Base-by-base conservation (phyloP, 2,888 invertebrate species). In the Beris morrisii region DNA sequence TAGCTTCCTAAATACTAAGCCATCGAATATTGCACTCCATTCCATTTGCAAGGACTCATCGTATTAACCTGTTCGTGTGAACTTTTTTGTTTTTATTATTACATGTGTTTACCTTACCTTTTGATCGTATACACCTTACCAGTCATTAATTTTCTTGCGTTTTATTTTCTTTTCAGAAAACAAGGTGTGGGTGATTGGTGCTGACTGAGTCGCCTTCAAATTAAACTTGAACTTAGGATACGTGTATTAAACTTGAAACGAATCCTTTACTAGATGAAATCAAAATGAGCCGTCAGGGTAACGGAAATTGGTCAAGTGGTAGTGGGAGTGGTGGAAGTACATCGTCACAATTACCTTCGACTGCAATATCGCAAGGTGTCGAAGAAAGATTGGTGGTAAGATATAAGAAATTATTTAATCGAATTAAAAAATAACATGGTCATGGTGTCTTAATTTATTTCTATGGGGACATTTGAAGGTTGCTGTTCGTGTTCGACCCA, bases 401-500 rank as follows among this genome's bases (percentile, higher is more conserved):
- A 67, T 31, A 4, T 31, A 4, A 53, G 22, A 53, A 28, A 32
- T 22, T 1, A 56, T 13, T n/a, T 12, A 22, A 30, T 46, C 12
- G 28, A 48, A 11, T 22, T 12, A 59, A 48, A 11, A 48, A 30
- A 6, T 63, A 11, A 30, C n/a, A 12, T 28, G 46, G 28, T 58
- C n/a, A 7, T 45, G 2, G 6, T 46, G 31, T 43, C 38, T 3
- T 3, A 43, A 44, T 7, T 15, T 15, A n/a, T 15, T 15, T 30
- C 13, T n/a, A 53, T 53, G 5, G n/a, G 31, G 30, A 31, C 12
- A 54, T 48, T 64, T 58, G 0, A 43, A 80, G 93, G 96, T 97
- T 69, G 93, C 93, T 56, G 91, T 97, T 65, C 88, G 97, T 73
- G 91, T 97, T 70, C 87, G 95, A 67, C 97, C 97, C 6, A 84